phyloP scores from a whole-genome alignment of 1,140 invertebrate genomes.

The Eulimnadia texana region DNA sequence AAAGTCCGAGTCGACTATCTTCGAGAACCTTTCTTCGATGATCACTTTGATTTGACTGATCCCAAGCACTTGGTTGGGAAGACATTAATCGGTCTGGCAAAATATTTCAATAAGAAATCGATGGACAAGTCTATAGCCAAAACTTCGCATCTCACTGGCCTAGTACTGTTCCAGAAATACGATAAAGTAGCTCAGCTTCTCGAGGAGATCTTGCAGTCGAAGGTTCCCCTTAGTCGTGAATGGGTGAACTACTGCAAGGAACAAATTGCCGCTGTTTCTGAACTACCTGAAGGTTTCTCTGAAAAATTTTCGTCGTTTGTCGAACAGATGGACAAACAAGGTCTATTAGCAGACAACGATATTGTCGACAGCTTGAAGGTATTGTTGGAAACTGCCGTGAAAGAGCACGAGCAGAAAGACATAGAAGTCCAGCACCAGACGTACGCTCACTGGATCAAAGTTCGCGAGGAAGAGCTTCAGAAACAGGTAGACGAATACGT shows the following conservation, averaged over 20 bases:
- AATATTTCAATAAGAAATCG: conserved; percentile 23
- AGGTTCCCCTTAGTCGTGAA: conserved; percentile 13
- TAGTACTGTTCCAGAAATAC: conserved; percentile 49
- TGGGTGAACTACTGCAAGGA: conserved; percentile 24
- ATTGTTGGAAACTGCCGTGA: conserved; percentile 18
- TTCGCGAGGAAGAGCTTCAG: conserved; percentile 22
- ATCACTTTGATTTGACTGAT: conserved; percentile 69
- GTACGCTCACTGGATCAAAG: conserved; percentile 24
- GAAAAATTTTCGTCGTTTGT: neutral
- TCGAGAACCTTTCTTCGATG: conserved; percentile 65
- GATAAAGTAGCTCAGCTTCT: conserved; percentile 35
- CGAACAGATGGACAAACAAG: conserved; percentile 14
- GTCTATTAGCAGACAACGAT: neutral
- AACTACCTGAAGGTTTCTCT: neutral
- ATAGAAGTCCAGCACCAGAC: conserved; percentile 20
- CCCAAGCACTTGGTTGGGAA: conserved; percentile 55
- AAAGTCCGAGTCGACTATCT: conserved; percentile 63
- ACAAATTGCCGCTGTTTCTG: conserved; percentile 15
- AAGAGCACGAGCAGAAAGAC: conserved; percentile 19
- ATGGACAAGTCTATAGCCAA: conserved; percentile 36
- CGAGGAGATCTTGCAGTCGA: conserved; percentile 19
- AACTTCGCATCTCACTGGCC: conserved; percentile 52
- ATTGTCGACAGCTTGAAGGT: conserved; percentile 16
- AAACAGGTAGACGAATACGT: conserved; percentile 22
- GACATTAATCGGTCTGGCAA: conserved; percentile 48